Evolutionary conservation across 2,797 vertebrate genomes (phyloP).

Genomic region (Corythornis leucogaster): DNA sequence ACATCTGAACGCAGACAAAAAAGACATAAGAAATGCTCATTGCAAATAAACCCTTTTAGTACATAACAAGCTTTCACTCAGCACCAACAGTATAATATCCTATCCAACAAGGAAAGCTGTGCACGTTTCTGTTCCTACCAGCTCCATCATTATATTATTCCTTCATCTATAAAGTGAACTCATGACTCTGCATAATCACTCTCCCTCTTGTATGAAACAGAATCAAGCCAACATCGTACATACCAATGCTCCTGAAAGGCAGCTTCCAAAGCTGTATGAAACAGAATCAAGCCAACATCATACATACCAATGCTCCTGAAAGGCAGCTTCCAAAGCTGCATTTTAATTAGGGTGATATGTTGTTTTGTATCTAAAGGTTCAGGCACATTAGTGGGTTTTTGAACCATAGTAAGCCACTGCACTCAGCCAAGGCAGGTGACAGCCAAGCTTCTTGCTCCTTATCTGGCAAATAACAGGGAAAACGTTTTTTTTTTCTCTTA

Average conservation of each 20-base stretch:
- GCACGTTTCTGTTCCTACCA: not conserved
- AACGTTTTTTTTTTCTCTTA: not conserved
- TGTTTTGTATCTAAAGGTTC: not conserved
- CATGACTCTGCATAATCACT: constrained; percentile 48
- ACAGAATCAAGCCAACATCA: not conserved
- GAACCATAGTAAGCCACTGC: not conserved
- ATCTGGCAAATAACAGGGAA: not conserved
- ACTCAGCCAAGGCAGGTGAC: not conserved
- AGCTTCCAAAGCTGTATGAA: not conserved
- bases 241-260: not conserved
- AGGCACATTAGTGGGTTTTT: not conserved
- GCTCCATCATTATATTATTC: constrained; percentile 8
- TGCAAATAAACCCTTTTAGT: not conserved
- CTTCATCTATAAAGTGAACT: constrained; percentile 3
- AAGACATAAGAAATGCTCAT: not conserved
- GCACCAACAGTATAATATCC: not conserved
- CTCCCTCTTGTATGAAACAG: not conserved
- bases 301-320: not conserved
- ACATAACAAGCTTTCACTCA: not conserved
- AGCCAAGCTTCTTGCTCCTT: not conserved
- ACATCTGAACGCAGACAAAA: not conserved
- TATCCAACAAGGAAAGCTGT: not conserved
- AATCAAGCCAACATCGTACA: not conserved
- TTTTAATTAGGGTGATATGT: not conserved
- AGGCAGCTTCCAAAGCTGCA: not conserved